phyloP scores from a whole-genome alignment of 2,888 invertebrate species.

The Noctuana brunneofusca region DNA sequence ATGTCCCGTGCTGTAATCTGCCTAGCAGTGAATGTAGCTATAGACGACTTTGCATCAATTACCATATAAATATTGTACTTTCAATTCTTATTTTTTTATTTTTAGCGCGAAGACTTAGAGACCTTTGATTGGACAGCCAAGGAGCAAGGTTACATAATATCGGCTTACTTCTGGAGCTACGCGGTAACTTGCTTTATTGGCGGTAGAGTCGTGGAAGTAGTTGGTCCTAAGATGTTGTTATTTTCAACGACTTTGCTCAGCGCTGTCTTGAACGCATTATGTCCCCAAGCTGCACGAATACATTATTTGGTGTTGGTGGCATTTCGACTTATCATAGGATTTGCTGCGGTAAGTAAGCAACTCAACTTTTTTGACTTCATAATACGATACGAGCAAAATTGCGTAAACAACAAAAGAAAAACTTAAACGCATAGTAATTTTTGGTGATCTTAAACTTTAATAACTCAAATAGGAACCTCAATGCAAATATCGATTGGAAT shows the following conservation, averaged over 20 bases:
- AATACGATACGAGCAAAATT: too few relatives aligned
- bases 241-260: constrained; percentile 80
- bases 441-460: too few relatives aligned
- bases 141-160: constrained; percentile 85
- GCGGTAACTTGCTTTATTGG: constrained; percentile 84
- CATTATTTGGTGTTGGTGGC: constrained; percentile 83
- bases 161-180: constrained; percentile 82
- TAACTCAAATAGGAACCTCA: too few relatives aligned
- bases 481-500: too few relatives aligned
- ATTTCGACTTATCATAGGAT: constrained; percentile 83
- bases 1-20: too few relatives aligned
- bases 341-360: constrained; percentile 80
- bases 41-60: too few relatives aligned
- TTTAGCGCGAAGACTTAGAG: constrained; percentile 65
- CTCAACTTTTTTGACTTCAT: constrained; percentile 77
- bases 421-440: too few relatives aligned
- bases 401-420: too few relatives aligned
- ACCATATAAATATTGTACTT: too few relatives aligned
- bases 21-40: too few relatives aligned
- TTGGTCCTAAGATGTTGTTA: constrained; percentile 83
- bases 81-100: constrained; percentile 6
- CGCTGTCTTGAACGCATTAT: constrained; percentile 82
- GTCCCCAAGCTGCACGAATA: constrained; percentile 83
- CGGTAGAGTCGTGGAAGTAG: constrained; percentile 73
- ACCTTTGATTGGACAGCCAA: constrained; percentile 83